Evolutionary conservation across 2,797 vertebrate species (phyloP), one percentile per base, ranked within the genome.

Genomic region (Enteromius paludinosus): DNA sequence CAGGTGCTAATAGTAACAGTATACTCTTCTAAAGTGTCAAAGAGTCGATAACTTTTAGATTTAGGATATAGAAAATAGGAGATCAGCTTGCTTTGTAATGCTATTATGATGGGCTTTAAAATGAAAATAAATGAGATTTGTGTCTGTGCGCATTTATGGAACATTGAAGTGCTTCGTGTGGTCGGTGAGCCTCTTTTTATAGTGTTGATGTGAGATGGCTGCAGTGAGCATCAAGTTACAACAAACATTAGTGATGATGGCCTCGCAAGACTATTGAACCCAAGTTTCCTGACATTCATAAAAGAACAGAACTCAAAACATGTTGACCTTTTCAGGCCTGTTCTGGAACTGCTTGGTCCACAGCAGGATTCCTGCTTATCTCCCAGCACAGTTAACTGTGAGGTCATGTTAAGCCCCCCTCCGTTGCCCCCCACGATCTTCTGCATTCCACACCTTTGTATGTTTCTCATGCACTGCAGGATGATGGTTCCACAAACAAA

Each of bases 401-500:
- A 69, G 52, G 64, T 70, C 62, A 49, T 70, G 77, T 49, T 47
- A 61, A 77, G 20, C 20, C 81, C 47, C 52, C 52, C 28, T 54
- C 59, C 25, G 38, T 64, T 43, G 72, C 81, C 38, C 73, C 73
- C 81, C 65, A 49, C 9, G 73, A 49, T 83, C 81, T 83, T 49
- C 20, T 47, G 64, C 81, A 82, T 76, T 76, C 73, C 81, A 69
- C 49, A 45, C 64, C 64, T 77, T 66, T 82, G 79, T 71, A 71
- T 62, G 33, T 74, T 54, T 70, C 81, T 77, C 81, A 35, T 69
- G 52, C 81, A 45, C 73, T 17, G 73, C 73, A 70, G 73, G 81
- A 70, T 59, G 52, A 83, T 61, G 73, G 81, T 61, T 83, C 73
- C 73, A 70, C 64, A 83, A 77, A 83, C 81, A 83, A 76, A 43